Base-by-base conservation (phyloP, 2,797 vertebrate genomes). In the Lutra lutra region DNA sequence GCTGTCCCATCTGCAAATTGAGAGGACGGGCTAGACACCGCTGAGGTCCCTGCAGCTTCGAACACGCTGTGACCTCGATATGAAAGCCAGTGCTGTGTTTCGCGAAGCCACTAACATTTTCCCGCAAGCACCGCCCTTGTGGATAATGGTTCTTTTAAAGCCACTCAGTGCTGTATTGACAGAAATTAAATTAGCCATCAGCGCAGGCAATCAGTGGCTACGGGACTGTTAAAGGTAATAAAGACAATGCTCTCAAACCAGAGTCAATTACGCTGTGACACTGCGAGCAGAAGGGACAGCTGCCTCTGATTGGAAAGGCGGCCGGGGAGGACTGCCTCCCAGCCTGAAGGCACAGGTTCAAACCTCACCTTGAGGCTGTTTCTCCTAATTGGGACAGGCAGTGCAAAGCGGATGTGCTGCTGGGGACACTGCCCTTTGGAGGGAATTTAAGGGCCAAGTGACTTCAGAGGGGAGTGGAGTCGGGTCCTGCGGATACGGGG, bases 101-200 rank as follows among this genome's bases (percentile, higher is more conserved):
- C 62, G 23, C 0, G 11, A 21, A n/a, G 40, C 38, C 15, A 0
- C 80, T 92, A 18, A 58, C 40, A 3, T 72, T 32, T 15, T 21
- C 79, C 73, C 70, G 82, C 20, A 46, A 95, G 90, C 83, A 85
- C 54, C 1, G 29, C 86, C 95, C 92, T 88, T 7, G 73, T 56
- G 70, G 95, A 86, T 97, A 97, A 97, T 95, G 96, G 95, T 72
- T 91, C 86, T 96, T 98, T 96, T 96, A 97, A 96, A 97, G 96
- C 95, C 97, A 96, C 98, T 99, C 99, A 99, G 99, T 97, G 98
- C 99, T 99, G 98, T 99, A 99, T 98, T 99, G 98, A 99, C 98
- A 99, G 99, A 99, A 99, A 99, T 99, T 99, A 99, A 99, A 99
- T 99, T 98, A 99, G 98, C 98, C 98, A 98, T 99, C 98, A 98